A percentile compares a stretch with the other conserved stretches of the same genome.
phyloP scores from a whole-genome alignment of 2,888 invertebrate genomes.

The Danaus chrysippus region DNA sequence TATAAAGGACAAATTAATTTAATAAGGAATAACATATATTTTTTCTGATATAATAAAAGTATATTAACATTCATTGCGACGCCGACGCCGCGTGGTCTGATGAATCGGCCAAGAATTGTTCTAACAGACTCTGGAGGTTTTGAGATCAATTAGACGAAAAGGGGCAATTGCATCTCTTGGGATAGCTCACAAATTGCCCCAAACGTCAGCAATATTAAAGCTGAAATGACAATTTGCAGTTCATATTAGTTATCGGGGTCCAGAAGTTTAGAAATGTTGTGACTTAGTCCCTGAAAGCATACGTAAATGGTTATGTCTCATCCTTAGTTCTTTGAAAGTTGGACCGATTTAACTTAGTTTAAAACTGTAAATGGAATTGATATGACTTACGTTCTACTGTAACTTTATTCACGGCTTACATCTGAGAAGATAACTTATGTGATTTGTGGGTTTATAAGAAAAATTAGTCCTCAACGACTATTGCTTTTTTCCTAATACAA shows the following conservation, averaged over 20 bases:
- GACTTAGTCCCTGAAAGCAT: conserved; percentile 22
- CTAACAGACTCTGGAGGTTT: conserved; percentile 33
- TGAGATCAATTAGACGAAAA: conserved; percentile 64
- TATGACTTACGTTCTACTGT: background rate
- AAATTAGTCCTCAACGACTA: background rate
- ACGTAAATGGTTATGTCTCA: conserved; percentile 21
- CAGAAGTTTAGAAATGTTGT: conserved; percentile 25
- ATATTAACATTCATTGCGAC: conserved; percentile 5
- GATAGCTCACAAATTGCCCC: conserved; percentile 65
- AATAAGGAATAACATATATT: background rate
- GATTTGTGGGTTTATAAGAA: background rate
- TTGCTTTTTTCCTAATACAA: too few species aligned
- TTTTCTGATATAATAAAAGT: background rate
- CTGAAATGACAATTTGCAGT: conserved; percentile 60
- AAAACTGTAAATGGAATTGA: conserved; percentile 9
- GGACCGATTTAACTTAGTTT: conserved; percentile 10
- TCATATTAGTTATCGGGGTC: conserved; percentile 38
- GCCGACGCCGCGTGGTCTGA: conserved; percentile 6
- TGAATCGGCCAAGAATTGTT: conserved; percentile 17
- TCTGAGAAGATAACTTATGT: background rate
- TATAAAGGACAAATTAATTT: background rate
- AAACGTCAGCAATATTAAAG: conserved; percentile 57
- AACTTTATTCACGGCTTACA: background rate
- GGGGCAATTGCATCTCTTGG: conserved; percentile 72
- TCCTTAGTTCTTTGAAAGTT: conserved; percentile 18